phyloP scores from a whole-genome alignment of 2,797 vertebrate genomes.

The Emys orbicularis region DNA sequence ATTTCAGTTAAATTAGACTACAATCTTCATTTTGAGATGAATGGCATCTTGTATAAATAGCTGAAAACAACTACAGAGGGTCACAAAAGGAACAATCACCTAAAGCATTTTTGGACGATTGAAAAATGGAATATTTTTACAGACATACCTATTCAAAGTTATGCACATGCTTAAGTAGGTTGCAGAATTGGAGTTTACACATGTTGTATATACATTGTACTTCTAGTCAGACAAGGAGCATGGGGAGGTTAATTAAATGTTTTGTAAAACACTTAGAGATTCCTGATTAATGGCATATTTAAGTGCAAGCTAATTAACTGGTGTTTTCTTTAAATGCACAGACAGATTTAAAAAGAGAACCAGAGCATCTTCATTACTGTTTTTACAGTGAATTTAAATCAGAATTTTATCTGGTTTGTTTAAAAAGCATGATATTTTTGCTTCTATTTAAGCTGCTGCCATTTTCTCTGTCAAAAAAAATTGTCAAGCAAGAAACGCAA shows the following conservation, averaged over 20 bases:
- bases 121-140: no score
- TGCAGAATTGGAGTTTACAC: not conserved
- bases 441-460: not conserved
- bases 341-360: not conserved
- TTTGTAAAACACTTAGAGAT: not conserved
- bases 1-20: not conserved
- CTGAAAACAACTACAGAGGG: not conserved
- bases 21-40: not conserved
- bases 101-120: not conserved
- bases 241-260: not conserved
- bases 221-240: not conserved
- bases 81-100: not conserved
- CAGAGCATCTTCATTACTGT: not conserved
- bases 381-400: not conserved
- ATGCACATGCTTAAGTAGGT: not conserved
- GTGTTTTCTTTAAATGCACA: not conserved
- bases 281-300: not conserved
- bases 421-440: not conserved
- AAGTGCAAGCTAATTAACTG: not conserved
- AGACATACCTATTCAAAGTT: not conserved
- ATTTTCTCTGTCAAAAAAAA: not conserved
- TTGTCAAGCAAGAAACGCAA: not conserved
- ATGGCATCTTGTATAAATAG: not conserved
- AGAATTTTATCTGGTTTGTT: not conserved
- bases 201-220: not conserved